Evolutionary conservation across 30 jellyfish, hydroid and myxozoan genomes (phyloP).

Genomic region (Aurelia aurita): DNA sequence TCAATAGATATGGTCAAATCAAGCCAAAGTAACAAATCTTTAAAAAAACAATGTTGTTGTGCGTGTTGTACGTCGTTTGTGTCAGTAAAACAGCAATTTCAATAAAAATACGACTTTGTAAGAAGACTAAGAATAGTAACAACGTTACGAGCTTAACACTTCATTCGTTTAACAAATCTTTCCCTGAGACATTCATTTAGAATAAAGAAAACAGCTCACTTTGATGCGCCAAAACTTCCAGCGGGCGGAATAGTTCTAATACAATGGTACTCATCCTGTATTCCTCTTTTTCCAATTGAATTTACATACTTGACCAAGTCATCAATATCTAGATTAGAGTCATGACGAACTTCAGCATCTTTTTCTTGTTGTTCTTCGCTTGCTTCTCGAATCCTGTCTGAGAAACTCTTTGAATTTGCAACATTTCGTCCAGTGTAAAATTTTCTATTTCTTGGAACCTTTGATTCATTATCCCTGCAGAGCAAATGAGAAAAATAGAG

Average conservation of each 20-base stretch:
- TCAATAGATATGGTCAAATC: no score
- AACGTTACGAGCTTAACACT: no score
- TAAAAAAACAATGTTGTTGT: no score
- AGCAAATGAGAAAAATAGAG: neutral
- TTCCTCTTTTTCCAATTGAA: conserved; percentile 68
- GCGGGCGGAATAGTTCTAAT: conserved; percentile 74
- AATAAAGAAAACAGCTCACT: conserved; percentile 16
- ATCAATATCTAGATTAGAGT: conserved; percentile 19
- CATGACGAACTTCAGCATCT: conserved; percentile 1
- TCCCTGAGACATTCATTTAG: no score
- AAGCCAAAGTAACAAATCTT: no score
- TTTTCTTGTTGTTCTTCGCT: conserved; percentile 37
- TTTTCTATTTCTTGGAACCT: conserved; percentile 5
- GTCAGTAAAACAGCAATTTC: no score
- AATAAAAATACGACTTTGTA: no score
- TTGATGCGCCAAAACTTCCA: conserved; percentile 70
- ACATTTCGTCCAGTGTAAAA: conserved; percentile 13
- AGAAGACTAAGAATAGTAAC: no score
- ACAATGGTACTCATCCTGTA: conserved; percentile 76
- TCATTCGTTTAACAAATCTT: no score
- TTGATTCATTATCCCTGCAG: conserved; percentile 13
- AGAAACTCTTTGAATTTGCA: conserved; percentile 28
- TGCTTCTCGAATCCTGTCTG: conserved; percentile 38
- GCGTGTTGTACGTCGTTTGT: no score
- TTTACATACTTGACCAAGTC: conserved; percentile 58